Conservation (phyloP, 2,797 vertebrate species). For the Pempheris klunzingeri region DNA sequence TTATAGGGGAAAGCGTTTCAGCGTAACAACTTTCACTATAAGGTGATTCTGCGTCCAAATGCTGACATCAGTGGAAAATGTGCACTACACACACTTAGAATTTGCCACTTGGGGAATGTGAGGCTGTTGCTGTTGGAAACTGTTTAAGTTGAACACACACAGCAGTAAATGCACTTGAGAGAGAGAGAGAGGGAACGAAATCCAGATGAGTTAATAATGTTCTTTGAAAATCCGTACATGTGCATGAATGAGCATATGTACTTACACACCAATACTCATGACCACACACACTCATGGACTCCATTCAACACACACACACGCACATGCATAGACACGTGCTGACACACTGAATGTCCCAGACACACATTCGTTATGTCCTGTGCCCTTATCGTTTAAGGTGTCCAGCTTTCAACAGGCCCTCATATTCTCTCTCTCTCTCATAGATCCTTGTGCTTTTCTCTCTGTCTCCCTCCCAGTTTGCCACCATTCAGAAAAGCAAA, state of each 20-base stretch:
- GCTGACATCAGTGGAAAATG: constrained; percentile 80
- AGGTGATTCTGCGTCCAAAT: constrained; percentile 60
- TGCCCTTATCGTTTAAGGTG: constrained; percentile 55
- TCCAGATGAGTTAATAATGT: constrained; percentile 68
- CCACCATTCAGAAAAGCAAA: constrained; percentile 76
- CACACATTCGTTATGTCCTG: constrained; percentile 20
- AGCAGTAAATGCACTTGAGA: constrained; percentile 1
- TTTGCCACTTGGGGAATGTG: constrained; percentile 58
- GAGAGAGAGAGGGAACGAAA: constrained; percentile 24
- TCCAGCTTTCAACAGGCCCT: constrained; percentile 74
- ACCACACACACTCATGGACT: constrained; percentile 10
- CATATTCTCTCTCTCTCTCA: constrained; percentile 49
- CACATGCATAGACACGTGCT: constrained; percentile 9
- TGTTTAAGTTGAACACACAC: constrained; percentile 59
- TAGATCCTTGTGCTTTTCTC: not conserved
- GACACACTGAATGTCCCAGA: not conserved
- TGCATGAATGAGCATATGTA: constrained; percentile 1
- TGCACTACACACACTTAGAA: constrained; percentile 45
- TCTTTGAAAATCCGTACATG: constrained; percentile 38
- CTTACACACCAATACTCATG: constrained; percentile 6
- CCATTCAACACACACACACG: constrained; percentile 7
- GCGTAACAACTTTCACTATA: constrained; percentile 55
- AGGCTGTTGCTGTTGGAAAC: constrained; percentile 68
- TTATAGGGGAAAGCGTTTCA: constrained; percentile 39
- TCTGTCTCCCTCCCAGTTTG: constrained; percentile 50